phyloP scores from a whole-genome alignment of 2,113 vertebrate species.

The Calonectris borealis region DNA sequence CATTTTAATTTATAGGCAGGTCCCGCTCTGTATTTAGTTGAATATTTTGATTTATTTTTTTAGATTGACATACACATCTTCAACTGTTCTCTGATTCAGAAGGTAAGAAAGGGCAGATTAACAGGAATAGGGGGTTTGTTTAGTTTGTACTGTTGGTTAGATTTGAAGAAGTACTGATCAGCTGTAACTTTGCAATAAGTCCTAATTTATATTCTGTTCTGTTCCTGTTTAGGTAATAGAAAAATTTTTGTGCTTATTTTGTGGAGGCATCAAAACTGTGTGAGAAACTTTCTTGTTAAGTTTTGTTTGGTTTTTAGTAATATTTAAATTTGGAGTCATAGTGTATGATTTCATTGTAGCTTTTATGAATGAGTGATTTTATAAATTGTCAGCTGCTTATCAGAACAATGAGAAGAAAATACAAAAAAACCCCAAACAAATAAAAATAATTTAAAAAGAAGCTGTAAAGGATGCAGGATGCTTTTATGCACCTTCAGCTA shows the following conservation, averaged over 20 bases:
- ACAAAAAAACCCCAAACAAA: not conserved
- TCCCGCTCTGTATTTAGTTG: not conserved
- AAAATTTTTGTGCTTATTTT: not conserved
- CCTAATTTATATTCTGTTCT: not conserved
- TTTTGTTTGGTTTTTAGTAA: not conserved
- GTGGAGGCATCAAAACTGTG: not conserved
- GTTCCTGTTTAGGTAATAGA: not conserved
- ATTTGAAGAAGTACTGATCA: not conserved
- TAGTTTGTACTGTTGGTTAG: not conserved
- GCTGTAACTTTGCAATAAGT: not conserved
- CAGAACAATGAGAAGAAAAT: not conserved
- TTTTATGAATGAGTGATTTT: not conserved
- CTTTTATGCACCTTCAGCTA: not conserved
- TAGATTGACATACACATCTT: not conserved
- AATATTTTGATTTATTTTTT: not conserved
- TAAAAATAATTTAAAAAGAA: not conserved
- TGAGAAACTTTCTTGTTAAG: not conserved
- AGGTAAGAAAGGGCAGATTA: not conserved
- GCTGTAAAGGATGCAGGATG: fast-evolving
- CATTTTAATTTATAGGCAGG: not conserved
- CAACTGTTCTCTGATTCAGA: not conserved
- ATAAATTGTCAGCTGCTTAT: not conserved
- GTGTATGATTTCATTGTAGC: not conserved
- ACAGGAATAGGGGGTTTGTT: not conserved
- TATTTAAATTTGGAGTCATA: not conserved